Evolutionary conservation across 2,888 invertebrate genomes (phyloP).

Genomic region (Notocelia uddmanniana): DNA sequence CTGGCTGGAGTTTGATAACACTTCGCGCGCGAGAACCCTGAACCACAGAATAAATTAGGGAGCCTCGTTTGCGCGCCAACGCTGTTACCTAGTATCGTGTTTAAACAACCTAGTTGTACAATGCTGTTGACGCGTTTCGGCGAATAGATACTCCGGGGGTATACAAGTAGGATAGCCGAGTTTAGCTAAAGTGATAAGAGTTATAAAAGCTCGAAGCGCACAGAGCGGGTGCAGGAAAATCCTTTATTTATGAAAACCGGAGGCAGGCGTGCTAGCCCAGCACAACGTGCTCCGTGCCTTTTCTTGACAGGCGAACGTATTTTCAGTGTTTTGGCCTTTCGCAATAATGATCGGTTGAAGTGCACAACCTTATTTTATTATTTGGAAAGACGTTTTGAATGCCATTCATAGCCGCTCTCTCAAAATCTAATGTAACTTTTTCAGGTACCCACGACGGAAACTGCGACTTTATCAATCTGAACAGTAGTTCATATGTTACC

Average conservation of each 20-base stretch:
- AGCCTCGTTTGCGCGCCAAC: too few species aligned
- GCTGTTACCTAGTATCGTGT: too few species aligned
- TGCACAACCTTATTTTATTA: conserved; percentile 26
- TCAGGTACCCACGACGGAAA: conserved; percentile 45
- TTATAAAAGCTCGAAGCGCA: too few species aligned
- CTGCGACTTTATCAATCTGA: conserved; percentile 9
- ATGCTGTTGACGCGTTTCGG: too few species aligned
- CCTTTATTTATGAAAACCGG: conserved; percentile 33
- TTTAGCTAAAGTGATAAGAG: too few species aligned
- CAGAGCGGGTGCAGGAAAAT: conserved; percentile 29
- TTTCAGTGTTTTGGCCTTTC: conserved; percentile 14
- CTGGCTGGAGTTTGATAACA: too few species aligned
- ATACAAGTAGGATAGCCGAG: too few species aligned
- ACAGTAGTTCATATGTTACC: conserved; percentile 11
- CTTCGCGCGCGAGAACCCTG: too few species aligned
- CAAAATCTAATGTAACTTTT: conserved; percentile 37
- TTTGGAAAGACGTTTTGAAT: conserved; percentile 31
- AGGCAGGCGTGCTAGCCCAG: conserved; percentile 43
- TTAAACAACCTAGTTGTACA: too few species aligned
- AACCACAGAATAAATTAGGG: too few species aligned
- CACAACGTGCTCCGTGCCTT: conserved; percentile 43
- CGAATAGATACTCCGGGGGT: too few species aligned
- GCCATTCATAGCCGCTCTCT: conserved; percentile 34
- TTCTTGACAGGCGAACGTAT: conserved; percentile 27
- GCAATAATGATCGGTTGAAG: conserved; percentile 18